phyloP scores from a whole-genome alignment of 2,888 invertebrate genomes.

The Catocala nupta region DNA sequence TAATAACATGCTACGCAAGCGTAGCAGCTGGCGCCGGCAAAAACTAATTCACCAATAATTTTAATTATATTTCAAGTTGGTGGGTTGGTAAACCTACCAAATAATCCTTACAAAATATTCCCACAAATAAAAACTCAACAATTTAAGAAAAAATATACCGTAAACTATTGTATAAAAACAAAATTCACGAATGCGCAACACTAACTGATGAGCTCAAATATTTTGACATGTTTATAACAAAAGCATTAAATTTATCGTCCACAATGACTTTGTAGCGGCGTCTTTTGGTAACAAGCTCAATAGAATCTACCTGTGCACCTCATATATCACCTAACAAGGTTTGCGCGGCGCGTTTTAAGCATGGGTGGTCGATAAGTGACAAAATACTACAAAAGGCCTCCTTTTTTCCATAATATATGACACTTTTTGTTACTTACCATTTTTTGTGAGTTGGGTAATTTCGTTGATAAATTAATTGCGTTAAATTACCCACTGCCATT shows the following conservation, averaged over 20 bases:
- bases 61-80: too few relatives aligned
- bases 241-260: constrained; percentile 45
- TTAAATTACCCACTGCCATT: neutral
- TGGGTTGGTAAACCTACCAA: too few relatives aligned
- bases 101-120: too few relatives aligned
- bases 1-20: too few relatives aligned
- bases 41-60: too few relatives aligned
- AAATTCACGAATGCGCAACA: constrained; percentile 11
- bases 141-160: too few relatives aligned
- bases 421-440: constrained; percentile 22
- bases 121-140: too few relatives aligned
- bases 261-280: constrained; percentile 50
- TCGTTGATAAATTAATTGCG: constrained; percentile 52
- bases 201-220: constrained; percentile 39
- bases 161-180: constrained; percentile 2
- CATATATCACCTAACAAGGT: constrained; percentile 32
- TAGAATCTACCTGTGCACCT: constrained; percentile 31
- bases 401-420: constrained; percentile 42
- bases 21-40: too few relatives aligned
- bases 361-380: constrained; percentile 50
- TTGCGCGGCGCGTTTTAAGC: constrained; percentile 39
- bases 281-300: constrained; percentile 23
- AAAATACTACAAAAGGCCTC: constrained; percentile 45
- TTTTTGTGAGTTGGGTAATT: constrained; percentile 31
- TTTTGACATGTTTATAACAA: constrained; percentile 54